Evolutionary conservation across 2,888 invertebrate genomes (phyloP), one percentile per base, ranked within the genome.

Genomic region (Harpagoxenus sublaevis): DNA sequence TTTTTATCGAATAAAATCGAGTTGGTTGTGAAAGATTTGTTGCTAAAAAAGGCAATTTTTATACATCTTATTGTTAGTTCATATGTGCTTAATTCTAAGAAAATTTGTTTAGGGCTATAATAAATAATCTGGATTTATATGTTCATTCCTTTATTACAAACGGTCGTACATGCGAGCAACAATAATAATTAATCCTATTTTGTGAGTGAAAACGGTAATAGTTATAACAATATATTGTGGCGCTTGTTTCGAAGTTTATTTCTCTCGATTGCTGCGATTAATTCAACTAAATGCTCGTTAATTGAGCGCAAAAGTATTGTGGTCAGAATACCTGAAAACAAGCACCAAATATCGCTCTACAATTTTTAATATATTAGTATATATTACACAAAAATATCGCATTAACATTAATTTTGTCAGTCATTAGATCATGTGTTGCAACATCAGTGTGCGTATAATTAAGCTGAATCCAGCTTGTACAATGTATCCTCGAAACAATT

Each of bases 71-170:
- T 23, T 23, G 23, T 23, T 10, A 15, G 12, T 42, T 23, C 10
- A 35, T 45, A 65, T 15, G n/a, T 42, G 15, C n/a, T 42, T 65
- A 65, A 42, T 65, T 65, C 23, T 65, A 71, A 55, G 1, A 18
- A 60, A 42, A 51, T 73, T 85, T 63, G 23, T 84, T 53, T 57
- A 39, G 55, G 45, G 1, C 23, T 62, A 66, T 45, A 74, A 66
- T 78, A 81, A 73, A 84, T 77, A 81, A 70, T 70, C 39, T 55
- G 28, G 28, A 42, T 55, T 23, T 65, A 48, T 79, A 65, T 60
- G 51, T 82, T 83, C 48, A 87, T 66, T 75, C 51, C 83, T 90
- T 91, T 91, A 90, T 90, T 91, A 88, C 65, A 90, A 90, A 89
- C 75, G 70, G 60, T 75, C 82, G 73, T 62, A 65, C 68, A 78